phyloP scores from a whole-genome alignment of 2,888 invertebrate species.

The Calephelis perditalis region DNA sequence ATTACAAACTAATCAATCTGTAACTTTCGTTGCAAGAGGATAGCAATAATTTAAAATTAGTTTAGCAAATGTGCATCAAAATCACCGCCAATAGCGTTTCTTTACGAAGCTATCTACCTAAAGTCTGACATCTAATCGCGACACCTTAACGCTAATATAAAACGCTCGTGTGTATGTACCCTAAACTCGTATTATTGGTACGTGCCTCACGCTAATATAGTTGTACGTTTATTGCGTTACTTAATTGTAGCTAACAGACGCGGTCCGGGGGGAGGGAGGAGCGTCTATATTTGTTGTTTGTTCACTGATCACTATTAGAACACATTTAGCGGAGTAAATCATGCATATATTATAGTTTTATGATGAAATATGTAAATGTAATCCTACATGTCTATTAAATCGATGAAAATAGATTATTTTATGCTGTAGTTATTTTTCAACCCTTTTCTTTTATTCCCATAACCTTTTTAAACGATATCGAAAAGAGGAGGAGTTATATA shows the following conservation, averaged over 20 bases:
- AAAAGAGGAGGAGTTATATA: too few species aligned
- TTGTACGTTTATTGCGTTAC: conserved; percentile 44
- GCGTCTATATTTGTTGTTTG: conserved; percentile 56
- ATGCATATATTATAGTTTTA: conserved; percentile 74
- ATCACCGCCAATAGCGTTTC: too few species aligned
- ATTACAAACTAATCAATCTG: too few species aligned
- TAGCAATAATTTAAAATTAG: too few species aligned
- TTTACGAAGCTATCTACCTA: too few species aligned
- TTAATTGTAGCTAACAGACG: conserved; percentile 55
- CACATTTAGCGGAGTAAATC: conserved; percentile 71
- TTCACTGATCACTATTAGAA: conserved; percentile 70
- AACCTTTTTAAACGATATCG: too few species aligned
- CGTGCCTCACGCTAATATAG: conserved; percentile 28
- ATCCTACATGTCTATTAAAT: conserved; percentile 79
- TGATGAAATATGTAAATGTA: conserved; percentile 77
- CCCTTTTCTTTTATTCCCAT: background rate
- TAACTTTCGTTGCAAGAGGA: too few species aligned
- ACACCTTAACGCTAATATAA: too few species aligned
- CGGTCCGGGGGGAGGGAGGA: conserved; percentile 19
- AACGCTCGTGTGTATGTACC: too few species aligned
- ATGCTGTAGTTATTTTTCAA: conserved; percentile 3
- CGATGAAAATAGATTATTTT: conserved; percentile 69
- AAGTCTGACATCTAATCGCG: too few species aligned
- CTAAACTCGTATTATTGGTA: conserved; percentile 11
- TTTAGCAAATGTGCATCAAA: too few species aligned